Percentiles rank a stretch among this genome's conserved stretches.
These are phyloP conservation scores for Lamellibrachia satsuma DNA, from an alignment of 2,888 invertebrate species.

Conservation along the genomic window DNA sequence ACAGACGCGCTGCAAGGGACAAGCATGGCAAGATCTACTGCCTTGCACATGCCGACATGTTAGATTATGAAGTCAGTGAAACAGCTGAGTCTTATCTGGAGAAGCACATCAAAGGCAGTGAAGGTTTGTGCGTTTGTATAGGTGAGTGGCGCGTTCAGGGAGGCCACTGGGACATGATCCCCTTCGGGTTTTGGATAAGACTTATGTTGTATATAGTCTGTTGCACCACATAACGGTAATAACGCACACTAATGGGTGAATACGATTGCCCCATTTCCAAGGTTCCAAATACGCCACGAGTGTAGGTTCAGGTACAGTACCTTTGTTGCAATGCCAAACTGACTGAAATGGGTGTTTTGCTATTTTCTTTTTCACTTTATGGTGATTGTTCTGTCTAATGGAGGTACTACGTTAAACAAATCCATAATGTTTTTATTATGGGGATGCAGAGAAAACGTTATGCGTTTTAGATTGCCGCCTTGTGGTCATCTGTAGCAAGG, in stretches of 20 bases:
- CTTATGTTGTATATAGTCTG: too few relatives aligned
- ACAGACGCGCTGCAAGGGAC: slow-evolving; percentile 47
- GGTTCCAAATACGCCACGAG: too few relatives aligned
- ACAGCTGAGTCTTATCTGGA: slow-evolving; percentile 33
- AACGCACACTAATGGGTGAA: too few relatives aligned
- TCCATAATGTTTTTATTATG: background rate
- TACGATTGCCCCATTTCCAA: too few relatives aligned
- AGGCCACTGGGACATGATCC: too few relatives aligned
- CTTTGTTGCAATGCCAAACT: too few relatives aligned
- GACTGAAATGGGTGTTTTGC: too few relatives aligned
- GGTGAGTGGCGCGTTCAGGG: too few relatives aligned
- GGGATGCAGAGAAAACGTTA: background rate
- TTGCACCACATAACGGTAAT: too few relatives aligned
- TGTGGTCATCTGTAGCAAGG: slow-evolving; percentile 45
- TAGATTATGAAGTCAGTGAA: slow-evolving; percentile 52
- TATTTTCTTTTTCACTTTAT: too few relatives aligned
- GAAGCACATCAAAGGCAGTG: slow-evolving; percentile 34
- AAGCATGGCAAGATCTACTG: slow-evolving; percentile 48
- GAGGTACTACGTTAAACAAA: background rate
- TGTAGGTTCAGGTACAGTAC: too few relatives aligned
- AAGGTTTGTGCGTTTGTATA: slow-evolving; percentile 28
- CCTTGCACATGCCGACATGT: slow-evolving; percentile 50
- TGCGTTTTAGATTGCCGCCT: slow-evolving; percentile 40
- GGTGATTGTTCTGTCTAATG: background rate
- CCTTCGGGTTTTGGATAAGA: too few relatives aligned